Base-by-base conservation (phyloP, 2,888 invertebrate genomes). In the Trypoxylon attenuatum region DNA sequence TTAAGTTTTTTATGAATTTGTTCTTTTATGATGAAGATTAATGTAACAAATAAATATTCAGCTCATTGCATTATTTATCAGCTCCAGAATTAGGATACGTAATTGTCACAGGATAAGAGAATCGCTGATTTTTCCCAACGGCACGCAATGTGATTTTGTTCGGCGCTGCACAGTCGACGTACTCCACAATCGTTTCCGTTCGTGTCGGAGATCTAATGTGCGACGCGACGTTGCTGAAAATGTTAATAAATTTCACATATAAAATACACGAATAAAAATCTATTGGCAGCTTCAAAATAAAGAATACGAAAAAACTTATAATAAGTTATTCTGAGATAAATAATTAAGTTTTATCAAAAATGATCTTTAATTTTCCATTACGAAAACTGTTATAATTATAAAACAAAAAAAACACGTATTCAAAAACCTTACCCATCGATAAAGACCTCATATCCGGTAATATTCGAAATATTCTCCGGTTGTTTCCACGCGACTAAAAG, bases 121-220 rank as follows among this genome's bases (percentile, higher is more conserved):
- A 51, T 16, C 47, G 19, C 16, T 63, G 67, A 23, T 57, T 39
- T 8, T 50, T 33, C 23, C 54, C 56, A 29, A 75, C 38, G n/a
- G 73, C 58, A 46, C 67, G 65, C 16, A 75, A 39, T 16, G 64
- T 65, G 23, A 75, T 50, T 16, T 57, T 47, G 15, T 52, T 42
- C n/a, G 67, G 41, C 23, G 52, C 29, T 19, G 67, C 49, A n/a
- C 16, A 27, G 29, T 71, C 46, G 15, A 66, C 18, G 3, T 51
- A 50, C 33, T 51, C 62, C 39, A 75, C 15, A 41, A 75, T 54
- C 1, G 69, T 57, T 54, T 73, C 63, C 0, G 71, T 65, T 33
- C 75, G 63, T 10, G 50, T 69, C 18, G 73, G 56, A 23, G 67
- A 64, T 51, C 69, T 61, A 19, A 75, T 56, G 10, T 63, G 57